phyloP scores from a whole-genome alignment of 2,888 invertebrate genomes.

The Penaeus monodon region DNA sequence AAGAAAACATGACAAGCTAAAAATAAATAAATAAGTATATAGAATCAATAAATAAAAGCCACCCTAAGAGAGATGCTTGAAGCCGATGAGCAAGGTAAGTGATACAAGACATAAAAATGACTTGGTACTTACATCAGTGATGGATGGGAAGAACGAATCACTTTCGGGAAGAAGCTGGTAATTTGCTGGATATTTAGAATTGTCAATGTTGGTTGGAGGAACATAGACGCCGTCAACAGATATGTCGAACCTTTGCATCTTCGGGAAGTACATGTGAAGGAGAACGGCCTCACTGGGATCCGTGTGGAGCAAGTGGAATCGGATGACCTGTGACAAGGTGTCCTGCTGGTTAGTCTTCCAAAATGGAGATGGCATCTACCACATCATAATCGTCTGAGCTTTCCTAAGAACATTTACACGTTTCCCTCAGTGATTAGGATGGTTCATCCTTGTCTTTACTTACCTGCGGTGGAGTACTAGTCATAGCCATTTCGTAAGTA shows the following conservation, averaged over 20 bases:
- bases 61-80: neutral
- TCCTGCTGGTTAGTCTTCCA: too few relatives aligned
- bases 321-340: conserved; percentile 28
- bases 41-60: neutral
- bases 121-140: conserved; percentile 30
- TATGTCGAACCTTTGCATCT: conserved; percentile 58
- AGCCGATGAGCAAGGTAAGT: too few relatives aligned
- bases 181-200: neutral
- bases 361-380: too few relatives aligned
- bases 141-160: conserved; percentile 24
- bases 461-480: conserved; percentile 62
- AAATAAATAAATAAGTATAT: neutral
- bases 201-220: conserved; percentile 55
- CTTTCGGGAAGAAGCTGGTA: conserved; percentile 48
- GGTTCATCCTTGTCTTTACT: too few relatives aligned
- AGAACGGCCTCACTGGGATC: conserved; percentile 41
- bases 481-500: conserved; percentile 56
- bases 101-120: neutral
- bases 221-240: conserved; percentile 48
- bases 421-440: neutral
- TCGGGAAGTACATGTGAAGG: conserved; percentile 60
- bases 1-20: too few relatives aligned
- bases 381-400: neutral
- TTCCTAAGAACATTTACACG: neutral
- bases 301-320: conserved; percentile 52